These are phyloP conservation scores for Botia kubotai DNA, from an alignment of 2,797 vertebrate species.

Conservation along the genomic window DNA sequence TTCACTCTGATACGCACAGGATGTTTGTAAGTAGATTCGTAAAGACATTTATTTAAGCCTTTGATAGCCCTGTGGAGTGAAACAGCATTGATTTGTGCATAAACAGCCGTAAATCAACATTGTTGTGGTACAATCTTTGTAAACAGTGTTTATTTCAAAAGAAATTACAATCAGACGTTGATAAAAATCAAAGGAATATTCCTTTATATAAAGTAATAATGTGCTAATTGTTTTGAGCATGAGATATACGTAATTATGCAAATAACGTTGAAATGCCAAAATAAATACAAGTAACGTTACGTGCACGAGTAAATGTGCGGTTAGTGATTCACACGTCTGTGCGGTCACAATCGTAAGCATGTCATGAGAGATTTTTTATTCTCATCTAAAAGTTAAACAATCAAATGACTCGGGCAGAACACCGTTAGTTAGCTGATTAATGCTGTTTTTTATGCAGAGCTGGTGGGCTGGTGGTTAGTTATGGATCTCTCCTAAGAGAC, in stretches of 20 bases:
- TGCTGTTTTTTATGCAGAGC: constrained; percentile 25
- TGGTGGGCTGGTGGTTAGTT: not conserved
- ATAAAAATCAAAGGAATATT: constrained; percentile 39
- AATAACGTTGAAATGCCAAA: constrained; percentile 26
- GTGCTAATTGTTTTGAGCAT: not conserved
- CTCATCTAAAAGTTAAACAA: constrained; percentile 30
- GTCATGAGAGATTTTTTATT: constrained; percentile 38
- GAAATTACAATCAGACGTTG: constrained; percentile 44
- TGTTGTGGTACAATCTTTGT: constrained; percentile 5
- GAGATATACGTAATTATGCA: constrained; percentile 23
- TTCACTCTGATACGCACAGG: constrained; percentile 32
- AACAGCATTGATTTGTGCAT: constrained; percentile 15
- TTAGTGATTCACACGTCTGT: constrained; percentile 14
- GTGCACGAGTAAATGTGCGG: constrained; percentile 38
- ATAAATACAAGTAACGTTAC: constrained; percentile 30
- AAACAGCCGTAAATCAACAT: constrained; percentile 38
- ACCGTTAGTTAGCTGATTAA: constrained; percentile 34
- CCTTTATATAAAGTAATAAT: constrained; percentile 12
- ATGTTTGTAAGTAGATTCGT: constrained; percentile 29
- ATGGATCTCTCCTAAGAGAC: not conserved
- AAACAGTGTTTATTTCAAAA: constrained; percentile 45
- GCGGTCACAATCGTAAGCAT: constrained; percentile 35
- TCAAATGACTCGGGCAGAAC: constrained; percentile 22
- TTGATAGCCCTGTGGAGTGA: not conserved
- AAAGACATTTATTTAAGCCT: constrained; percentile 27